Evolutionary conservation across 2,888 invertebrate species (phyloP).

Genomic region (Subacronicta megacephala): DNA sequence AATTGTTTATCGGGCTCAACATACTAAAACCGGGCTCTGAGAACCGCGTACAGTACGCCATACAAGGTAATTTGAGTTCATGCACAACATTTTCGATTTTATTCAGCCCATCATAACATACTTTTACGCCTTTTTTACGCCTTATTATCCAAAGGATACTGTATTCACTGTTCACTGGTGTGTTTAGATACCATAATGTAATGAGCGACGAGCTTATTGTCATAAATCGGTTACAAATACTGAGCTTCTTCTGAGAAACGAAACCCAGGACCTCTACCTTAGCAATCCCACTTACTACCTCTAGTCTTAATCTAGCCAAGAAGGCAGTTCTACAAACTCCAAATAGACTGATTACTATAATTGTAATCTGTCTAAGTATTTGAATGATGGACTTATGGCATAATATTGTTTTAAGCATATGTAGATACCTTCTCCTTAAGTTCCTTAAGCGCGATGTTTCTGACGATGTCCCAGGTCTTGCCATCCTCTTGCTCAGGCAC

Average conservation of each 20-base stretch:
- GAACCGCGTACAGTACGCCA: too few relatives aligned
- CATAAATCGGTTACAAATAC: background rate
- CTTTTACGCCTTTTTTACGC: background rate
- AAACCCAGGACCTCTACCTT: background rate
- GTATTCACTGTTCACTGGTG: background rate
- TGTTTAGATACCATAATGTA: background rate
- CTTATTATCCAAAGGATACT: too few relatives aligned
- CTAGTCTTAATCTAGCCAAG: background rate
- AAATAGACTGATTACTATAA: too few relatives aligned
- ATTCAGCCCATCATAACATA: too few relatives aligned
- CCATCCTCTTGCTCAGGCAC: constrained; percentile 87
- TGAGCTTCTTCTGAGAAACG: background rate
- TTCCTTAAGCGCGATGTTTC: constrained; percentile 91
- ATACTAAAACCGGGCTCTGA: background rate
- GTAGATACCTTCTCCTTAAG: constrained; percentile 85
- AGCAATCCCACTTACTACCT: background rate
- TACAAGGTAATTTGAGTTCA: too few relatives aligned
- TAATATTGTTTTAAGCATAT: too few relatives aligned
- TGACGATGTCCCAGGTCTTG: constrained; percentile 93
- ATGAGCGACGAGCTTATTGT: background rate
- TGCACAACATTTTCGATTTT: too few relatives aligned
- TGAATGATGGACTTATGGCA: too few relatives aligned
- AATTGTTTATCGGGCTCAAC: background rate
- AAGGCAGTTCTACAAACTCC: background rate
- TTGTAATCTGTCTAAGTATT: too few relatives aligned